A percentile compares a stretch with the other conserved stretches of the same genome.
These are phyloP conservation scores for Allygus modestus DNA, from an alignment of 2,888 invertebrate species.

Conservation along the genomic window DNA sequence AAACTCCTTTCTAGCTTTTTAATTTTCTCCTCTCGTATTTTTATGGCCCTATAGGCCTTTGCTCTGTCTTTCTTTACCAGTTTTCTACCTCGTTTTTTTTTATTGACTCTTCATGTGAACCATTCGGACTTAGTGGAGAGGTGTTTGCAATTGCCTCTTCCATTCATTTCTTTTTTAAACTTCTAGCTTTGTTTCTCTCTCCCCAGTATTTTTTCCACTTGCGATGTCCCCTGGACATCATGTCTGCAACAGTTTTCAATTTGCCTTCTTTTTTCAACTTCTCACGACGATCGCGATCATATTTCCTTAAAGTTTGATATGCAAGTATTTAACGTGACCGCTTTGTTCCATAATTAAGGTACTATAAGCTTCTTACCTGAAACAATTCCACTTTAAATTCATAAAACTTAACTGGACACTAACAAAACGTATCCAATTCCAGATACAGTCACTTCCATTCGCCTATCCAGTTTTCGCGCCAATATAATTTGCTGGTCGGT, in stretches of 20 bases:
- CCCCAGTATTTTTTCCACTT: conserved; percentile 12
- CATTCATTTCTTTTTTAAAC: neutral
- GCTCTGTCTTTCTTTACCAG: neutral
- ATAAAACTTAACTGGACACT: too few relatives aligned
- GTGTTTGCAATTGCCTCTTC: neutral
- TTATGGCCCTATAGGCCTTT: neutral
- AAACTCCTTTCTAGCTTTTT: too few relatives aligned
- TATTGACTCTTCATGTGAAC: neutral
- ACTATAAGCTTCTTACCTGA: too few relatives aligned
- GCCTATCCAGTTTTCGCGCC: too few relatives aligned
- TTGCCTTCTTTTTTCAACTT: neutral
- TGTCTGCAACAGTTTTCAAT: conserved; percentile 5
- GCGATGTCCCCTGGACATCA: neutral
- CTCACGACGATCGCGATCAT: neutral
- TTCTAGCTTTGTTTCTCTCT: conserved; percentile 3
- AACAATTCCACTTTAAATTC: too few relatives aligned
- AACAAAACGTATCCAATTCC: too few relatives aligned
- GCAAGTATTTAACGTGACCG: too few relatives aligned
- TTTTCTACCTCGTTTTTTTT: neutral
- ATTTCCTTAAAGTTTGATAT: neutral
- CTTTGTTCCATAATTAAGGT: too few relatives aligned
- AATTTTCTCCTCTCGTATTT: too few relatives aligned
- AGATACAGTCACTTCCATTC: too few relatives aligned
- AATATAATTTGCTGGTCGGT: too few relatives aligned
- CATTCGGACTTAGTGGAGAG: neutral